A percentile compares a stretch with the other conserved stretches of the same genome.
Conservation (phyloP, 2,797 vertebrate species). For the Mycteria americana region DNA sequence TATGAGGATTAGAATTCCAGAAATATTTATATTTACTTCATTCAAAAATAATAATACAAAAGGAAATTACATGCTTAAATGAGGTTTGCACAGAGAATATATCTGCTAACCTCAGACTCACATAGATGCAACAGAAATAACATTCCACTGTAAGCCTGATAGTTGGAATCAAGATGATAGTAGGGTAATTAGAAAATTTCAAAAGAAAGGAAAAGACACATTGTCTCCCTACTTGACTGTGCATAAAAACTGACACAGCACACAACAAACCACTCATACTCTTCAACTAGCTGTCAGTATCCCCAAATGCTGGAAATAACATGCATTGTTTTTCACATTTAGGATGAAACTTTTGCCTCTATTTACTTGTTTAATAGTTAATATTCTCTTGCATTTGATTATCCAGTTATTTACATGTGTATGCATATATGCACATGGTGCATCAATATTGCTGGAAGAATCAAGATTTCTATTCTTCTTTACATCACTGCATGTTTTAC, state of each 20-base stretch:
- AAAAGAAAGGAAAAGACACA: neutral
- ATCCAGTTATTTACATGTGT: neutral
- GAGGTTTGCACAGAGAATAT: neutral
- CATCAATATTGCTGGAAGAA: neutral
- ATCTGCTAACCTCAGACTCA: neutral
- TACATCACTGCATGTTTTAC: neutral
- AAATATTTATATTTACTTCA: neutral
- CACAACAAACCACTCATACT: neutral
- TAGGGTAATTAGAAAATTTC: neutral
- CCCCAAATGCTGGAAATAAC: neutral
- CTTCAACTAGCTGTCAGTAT: neutral
- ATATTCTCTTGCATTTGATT: neutral
- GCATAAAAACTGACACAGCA: neutral
- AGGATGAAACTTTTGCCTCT: neutral
- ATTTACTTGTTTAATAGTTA: neutral
- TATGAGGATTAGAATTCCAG: neutral
- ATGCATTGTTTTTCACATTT: neutral
- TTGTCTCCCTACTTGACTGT: neutral
- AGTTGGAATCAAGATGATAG: neutral
- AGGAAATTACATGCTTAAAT: neutral
- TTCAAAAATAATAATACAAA: neutral
- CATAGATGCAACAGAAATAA: neutral
- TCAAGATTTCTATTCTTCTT: neutral
- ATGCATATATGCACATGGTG: neutral
- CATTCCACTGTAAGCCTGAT: neutral